phyloP scores from a whole-genome alignment of 2,888 invertebrate genomes.

The Brenthis hecate region DNA sequence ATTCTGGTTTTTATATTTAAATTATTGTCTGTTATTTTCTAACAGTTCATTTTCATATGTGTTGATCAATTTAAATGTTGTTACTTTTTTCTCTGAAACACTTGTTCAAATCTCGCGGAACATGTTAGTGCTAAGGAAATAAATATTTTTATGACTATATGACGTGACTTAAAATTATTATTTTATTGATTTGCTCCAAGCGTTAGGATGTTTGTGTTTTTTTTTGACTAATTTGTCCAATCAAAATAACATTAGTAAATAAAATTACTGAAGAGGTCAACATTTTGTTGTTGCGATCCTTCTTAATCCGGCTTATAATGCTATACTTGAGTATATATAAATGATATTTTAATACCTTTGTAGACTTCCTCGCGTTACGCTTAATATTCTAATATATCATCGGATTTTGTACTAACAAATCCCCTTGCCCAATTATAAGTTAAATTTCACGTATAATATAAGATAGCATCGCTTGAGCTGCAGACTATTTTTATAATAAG shows the following conservation, averaged over 20 bases:
- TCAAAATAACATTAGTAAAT: conserved; percentile 74
- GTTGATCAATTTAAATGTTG: not conserved
- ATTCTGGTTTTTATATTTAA: conserved; percentile 32
- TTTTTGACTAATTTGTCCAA: conserved; percentile 59
- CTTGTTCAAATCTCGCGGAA: conserved; percentile 47
- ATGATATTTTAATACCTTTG: conserved; percentile 39
- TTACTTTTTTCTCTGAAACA: conserved; percentile 24
- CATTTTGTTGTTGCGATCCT: conserved; percentile 45
- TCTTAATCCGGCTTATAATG: conserved; percentile 58
- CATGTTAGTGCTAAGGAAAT: conserved; percentile 53
- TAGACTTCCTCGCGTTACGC: conserved; percentile 16
- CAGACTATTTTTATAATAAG: conserved; percentile 33
- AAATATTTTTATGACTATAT: conserved; percentile 53
- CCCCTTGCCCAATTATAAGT: conserved; percentile 40
- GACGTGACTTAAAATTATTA: conserved; percentile 54
- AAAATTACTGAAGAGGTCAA: conserved; percentile 55
- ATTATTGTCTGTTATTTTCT: conserved; percentile 15
- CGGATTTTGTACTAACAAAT: conserved; percentile 33
- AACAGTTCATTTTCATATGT: not conserved
- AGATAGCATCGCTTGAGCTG: conserved; percentile 35
- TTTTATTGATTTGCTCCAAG: conserved; percentile 33
- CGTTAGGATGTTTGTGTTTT: conserved; percentile 41
- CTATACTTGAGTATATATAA: conserved; percentile 48
- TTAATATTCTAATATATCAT: conserved; percentile 37
- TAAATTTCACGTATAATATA: conserved; percentile 38